A percentile compares a stretch with the other conserved stretches of the same genome.
Conservation (phyloP, 2,113 vertebrate species). For the Zosterops japonicus region DNA sequence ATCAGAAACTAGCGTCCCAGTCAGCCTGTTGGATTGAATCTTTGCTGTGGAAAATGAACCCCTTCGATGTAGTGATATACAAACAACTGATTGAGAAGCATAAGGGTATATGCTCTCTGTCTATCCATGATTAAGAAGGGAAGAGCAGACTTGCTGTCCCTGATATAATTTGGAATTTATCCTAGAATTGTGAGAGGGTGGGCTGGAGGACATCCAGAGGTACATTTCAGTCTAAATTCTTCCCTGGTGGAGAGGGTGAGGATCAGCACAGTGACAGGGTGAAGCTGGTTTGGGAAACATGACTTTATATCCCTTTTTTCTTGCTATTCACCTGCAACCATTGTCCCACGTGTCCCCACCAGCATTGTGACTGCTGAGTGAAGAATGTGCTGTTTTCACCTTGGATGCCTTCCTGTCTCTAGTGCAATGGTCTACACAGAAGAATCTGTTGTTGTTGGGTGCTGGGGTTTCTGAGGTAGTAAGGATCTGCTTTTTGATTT, state of each 20-base stretch:
- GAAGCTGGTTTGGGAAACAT: neutral
- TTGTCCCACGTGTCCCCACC: neutral
- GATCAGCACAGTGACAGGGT: neutral
- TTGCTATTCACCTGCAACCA: neutral
- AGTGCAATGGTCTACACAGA: fast-evolving
- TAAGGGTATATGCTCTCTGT: neutral
- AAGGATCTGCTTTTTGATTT: neutral
- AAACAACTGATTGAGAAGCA: neutral
- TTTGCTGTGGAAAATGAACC: neutral
- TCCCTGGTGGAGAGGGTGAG: neutral
- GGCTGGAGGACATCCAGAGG: too few relatives aligned
- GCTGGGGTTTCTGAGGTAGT: neutral
- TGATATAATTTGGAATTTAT: neutral
- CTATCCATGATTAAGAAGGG: neutral
- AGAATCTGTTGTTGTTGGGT: neutral
- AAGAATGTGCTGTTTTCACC: neutral
- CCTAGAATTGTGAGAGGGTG: neutral
- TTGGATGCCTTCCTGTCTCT: neutral
- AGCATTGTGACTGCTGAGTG: neutral
- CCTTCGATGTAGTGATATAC: neutral
- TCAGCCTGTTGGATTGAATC: neutral
- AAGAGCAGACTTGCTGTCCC: neutral
- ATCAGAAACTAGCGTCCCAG: neutral
- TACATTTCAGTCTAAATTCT: neutral
- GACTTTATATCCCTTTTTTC: neutral